Percentiles rank a stretch among this genome's conserved stretches.
Evolutionary conservation across 2,113 vertebrate species (phyloP).

Genomic region (Sander vitreus): DNA sequence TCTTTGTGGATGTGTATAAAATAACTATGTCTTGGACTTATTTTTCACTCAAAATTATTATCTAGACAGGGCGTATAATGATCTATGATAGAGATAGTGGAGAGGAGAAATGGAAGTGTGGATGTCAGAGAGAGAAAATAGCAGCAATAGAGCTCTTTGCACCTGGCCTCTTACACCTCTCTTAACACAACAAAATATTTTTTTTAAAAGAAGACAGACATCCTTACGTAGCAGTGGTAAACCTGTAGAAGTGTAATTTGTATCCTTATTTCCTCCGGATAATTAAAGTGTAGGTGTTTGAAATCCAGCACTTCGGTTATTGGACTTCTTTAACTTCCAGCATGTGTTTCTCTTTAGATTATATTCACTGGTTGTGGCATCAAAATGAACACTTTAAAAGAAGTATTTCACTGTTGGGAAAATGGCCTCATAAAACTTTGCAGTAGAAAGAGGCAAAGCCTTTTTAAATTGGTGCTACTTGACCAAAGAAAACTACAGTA

Average conservation of each 20-base stretch:
- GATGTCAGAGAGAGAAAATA: background rate
- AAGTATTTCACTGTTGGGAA: too few species aligned
- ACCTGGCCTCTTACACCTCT: slow-evolving; percentile 5
- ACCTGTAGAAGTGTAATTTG: background rate
- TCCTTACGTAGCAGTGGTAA: background rate
- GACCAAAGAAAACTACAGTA: too few species aligned
- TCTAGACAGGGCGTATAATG: slow-evolving; percentile 30
- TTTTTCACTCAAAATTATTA: slow-evolving; percentile 27
- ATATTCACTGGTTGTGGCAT: background rate
- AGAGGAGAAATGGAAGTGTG: slow-evolving; percentile 27
- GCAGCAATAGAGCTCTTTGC: slow-evolving; percentile 5
- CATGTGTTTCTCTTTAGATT: background rate
- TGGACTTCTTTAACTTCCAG: background rate
- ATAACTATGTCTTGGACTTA: slow-evolving; percentile 6
- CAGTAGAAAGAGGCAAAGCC: too few species aligned
- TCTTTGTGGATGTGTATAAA: background rate
- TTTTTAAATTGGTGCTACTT: too few species aligned
- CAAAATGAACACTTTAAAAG: too few species aligned
- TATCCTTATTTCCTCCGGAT: background rate
- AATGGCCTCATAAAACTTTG: too few species aligned
- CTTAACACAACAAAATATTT: slow-evolving; percentile 22
- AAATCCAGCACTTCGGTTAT: background rate
- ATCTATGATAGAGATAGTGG: background rate
- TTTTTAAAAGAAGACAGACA: slow-evolving; percentile 21
- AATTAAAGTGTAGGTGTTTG: background rate